Base-by-base conservation (phyloP, 1,140 invertebrate species). In the Batillaria attramentaria region DNA sequence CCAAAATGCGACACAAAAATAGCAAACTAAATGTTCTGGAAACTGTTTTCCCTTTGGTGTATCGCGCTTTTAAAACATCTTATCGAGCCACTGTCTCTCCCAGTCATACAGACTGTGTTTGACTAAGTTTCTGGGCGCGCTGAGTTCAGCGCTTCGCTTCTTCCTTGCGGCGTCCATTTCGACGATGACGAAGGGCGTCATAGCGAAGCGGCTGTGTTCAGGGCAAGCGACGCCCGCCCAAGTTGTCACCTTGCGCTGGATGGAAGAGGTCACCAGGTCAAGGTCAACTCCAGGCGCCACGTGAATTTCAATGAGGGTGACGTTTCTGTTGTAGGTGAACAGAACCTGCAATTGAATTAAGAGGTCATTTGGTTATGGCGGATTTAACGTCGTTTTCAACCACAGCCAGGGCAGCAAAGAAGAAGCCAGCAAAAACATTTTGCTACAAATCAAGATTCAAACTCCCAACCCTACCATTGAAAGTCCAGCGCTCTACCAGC, bases 41-140 rank as follows among this genome's bases (percentile, higher is more conserved):
- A 28, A 5, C 6, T 13, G 57, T 24, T 60, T 60, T 60, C 24
- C 31, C 31, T 24, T 20, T n/a, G 24, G 57, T 60, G 8, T n/a
- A 10, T 60, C 8, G 24, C 57, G 4, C 57, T 4, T 13, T 39
- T 76, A 78, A n/a, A 69, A 41, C 43, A 76, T 54, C 54, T 79
- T 83, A 57, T 79, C 68, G 6, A 84, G 37, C 84, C 84, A 85
- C 2, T 85, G 78, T 1, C 83, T 73, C 65, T 85, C 84, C 84
- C 84, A 85, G 60, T 85, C 79, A 33, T 78, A 41, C 31, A 79
- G 72, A 39, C 70, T 74, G 28, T 60, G 37, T 68, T 78, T 80
- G 20, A 46, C 50, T 69, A 70, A 43, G 60, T 85, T 85, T 20
- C 84, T 78, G 33, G 79, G 28, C 60, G 68, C 41, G 35, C 82